Evolutionary conservation across 1,140 invertebrate genomes (phyloP).

Genomic region (Brachystomella parvula): DNA sequence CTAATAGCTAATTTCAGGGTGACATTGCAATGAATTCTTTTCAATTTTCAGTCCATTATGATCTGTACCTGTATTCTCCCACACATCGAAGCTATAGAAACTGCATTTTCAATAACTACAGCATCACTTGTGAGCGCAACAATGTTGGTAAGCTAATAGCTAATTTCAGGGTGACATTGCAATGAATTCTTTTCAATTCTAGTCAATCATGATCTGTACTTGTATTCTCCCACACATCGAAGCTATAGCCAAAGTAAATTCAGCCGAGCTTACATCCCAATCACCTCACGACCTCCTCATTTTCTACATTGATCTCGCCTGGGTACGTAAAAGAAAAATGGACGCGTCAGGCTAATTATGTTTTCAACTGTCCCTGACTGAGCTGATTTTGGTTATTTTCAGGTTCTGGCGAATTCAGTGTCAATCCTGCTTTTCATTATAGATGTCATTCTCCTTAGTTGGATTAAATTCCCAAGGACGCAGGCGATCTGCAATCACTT

Average conservation of each 20-base stretch:
- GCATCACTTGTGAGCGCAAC: constrained; percentile 28
- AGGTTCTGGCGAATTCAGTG: constrained; percentile 35
- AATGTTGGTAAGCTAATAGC: constrained; percentile 27
- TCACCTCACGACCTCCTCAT: constrained; percentile 32
- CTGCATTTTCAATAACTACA: constrained; percentile 30
- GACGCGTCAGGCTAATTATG: neutral
- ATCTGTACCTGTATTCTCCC: constrained; percentile 32
- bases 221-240: constrained; percentile 35
- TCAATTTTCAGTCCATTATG: constrained; percentile 21
- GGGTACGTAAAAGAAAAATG: constrained; percentile 11
- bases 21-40: too few relatives aligned
- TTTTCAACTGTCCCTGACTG: neutral
- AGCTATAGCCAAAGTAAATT: constrained; percentile 29
- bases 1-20: too few relatives aligned
- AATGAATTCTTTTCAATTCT: neutral
- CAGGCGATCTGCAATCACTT: constrained; percentile 46
- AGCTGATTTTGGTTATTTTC: neutral
- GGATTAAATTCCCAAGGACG: constrained; percentile 42
- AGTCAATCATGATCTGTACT: constrained; percentile 29
- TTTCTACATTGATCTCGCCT: constrained; percentile 24
- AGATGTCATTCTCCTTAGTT: constrained; percentile 55
- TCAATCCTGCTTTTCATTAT: constrained; percentile 53
- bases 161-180: too few relatives aligned
- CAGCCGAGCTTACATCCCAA: constrained; percentile 7
- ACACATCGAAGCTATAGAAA: constrained; percentile 31